phyloP scores from a whole-genome alignment of 2,113 vertebrate species.

The Rutilus rutilus region DNA sequence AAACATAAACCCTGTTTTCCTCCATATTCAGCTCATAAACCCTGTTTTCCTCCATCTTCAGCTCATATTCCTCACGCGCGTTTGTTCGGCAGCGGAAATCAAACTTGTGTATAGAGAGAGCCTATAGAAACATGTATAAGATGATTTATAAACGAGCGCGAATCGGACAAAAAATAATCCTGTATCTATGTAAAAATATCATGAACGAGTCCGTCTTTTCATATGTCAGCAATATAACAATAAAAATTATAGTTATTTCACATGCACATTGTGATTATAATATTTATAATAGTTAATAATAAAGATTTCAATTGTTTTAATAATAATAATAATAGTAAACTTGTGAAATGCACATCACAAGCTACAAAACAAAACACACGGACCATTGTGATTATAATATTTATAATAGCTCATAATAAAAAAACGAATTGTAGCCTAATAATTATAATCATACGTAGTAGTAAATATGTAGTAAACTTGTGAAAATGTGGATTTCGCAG shows the following conservation, averaged over 20 bases:
- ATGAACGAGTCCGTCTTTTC: background rate
- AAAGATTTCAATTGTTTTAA: too few species aligned
- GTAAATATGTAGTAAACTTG: background rate
- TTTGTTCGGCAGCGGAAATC: background rate
- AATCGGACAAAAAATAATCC: background rate
- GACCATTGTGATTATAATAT: background rate
- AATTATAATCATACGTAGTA: background rate
- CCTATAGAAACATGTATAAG: background rate
- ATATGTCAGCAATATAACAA: background rate
- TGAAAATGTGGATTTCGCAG: background rate
- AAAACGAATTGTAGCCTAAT: background rate
- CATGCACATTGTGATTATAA: background rate
- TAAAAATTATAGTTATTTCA: too few species aligned
- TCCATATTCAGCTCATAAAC: background rate
- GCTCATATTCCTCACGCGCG: background rate
- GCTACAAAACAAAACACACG: too few species aligned
- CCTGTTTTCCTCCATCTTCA: background rate
- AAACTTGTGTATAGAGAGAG: background rate
- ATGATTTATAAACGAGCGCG: background rate
- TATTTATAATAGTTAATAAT: background rate
- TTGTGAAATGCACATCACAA: too few species aligned
- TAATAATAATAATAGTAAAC: too few species aligned
- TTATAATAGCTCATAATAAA: background rate
- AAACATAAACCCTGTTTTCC: too few species aligned
- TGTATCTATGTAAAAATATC: background rate